phyloP scores from a whole-genome alignment of 2,888 invertebrate genomes.

The Drosophila siamana region DNA sequence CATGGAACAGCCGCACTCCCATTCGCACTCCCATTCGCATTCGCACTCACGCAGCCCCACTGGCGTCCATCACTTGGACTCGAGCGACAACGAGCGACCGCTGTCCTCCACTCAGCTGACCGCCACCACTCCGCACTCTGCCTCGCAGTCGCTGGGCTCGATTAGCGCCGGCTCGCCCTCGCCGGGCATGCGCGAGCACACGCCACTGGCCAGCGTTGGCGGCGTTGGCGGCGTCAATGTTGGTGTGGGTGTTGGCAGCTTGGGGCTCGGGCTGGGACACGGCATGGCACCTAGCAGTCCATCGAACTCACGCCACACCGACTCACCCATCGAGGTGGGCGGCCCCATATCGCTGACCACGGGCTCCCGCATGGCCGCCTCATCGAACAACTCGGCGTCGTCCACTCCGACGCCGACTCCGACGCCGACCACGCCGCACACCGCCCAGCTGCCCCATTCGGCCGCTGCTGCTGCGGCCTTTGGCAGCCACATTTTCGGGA shows the following conservation, averaged over 20 bases:
- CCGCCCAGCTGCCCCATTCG: conserved; percentile 78
- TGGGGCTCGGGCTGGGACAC: conserved; percentile 5
- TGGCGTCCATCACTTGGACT: conserved; percentile 78
- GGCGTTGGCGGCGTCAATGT: no score
- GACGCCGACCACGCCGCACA: conserved; percentile 74
- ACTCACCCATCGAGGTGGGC: conserved; percentile 87
- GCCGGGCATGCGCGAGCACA: conserved; percentile 82
- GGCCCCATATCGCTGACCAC: conserved; percentile 85
- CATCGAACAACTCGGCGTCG: conserved; percentile 71
- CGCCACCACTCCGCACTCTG: conserved; percentile 81
- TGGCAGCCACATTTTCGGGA: conserved; percentile 89
- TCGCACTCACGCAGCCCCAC: conserved; percentile 81
- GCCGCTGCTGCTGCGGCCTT: conserved; percentile 87
- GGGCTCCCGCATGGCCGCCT: conserved; percentile 63
- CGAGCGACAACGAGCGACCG: conserved; percentile 84
- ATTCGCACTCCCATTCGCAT: conserved; percentile 56
- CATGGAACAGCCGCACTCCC: conserved; percentile 63
- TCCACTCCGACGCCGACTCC: conserved; percentile 78
- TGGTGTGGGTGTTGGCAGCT: background rate
- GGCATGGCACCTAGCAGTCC: conserved; percentile 85
- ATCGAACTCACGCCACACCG: conserved; percentile 87
- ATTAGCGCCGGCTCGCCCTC: conserved; percentile 86
- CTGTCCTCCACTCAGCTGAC: conserved; percentile 84
- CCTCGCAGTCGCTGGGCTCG: conserved; percentile 86
- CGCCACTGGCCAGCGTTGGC: conserved; percentile 83